Evolutionary conservation across 2,797 vertebrate species (phyloP), one percentile per base, ranked within the genome.

Genomic region (Pipistrellus nathusii): DNA sequence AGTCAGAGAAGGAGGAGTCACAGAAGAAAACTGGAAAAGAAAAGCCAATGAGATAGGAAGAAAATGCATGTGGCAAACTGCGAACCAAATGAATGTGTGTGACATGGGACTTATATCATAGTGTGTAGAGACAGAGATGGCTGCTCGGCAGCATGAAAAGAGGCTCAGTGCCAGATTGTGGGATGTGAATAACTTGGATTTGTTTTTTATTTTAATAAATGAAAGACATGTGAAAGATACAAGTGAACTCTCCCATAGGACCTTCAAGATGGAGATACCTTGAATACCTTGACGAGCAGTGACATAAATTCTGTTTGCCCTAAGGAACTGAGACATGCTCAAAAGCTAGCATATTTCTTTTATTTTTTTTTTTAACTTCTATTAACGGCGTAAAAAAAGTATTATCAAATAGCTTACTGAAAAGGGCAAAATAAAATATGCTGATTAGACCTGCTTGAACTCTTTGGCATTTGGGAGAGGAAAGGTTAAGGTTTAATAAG

Each of bases 401-500:
- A 91, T 41, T 51, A 93, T 64, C 69, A 62, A 66, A 88, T 2
- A 85, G 81, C 71, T 94, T 91, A 80, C 23, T 93, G 75, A 76
- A 96, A 96, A 94, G 59, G 69, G 77, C 35, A 85, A 94, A 92
- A 94, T 92, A 91, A 93, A 94, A 91, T 85, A 95, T 44, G 57
- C 72, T 97, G 82, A 95, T 88, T 95, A 94, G 48, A 91, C 68
- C 62, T 89, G 64, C 48, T 94, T 25, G 80, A 90, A 96, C 73
- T 62, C 85, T 93, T 68, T 68, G 66, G 87, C 41, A 91, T 88
- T 95, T 96, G 73, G 71, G 75, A 77, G 46, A 91, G 71, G 97
- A 94, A 96, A 98, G 96, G 51, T 38, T 92, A 96, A 93, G 69
- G 8, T 93, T 92, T 93, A 53, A 17, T 88, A 96, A 94, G 78